These are phyloP conservation scores for Scopus umbretta DNA, from an alignment of 2,113 vertebrate genomes.

Conservation along the genomic window DNA sequence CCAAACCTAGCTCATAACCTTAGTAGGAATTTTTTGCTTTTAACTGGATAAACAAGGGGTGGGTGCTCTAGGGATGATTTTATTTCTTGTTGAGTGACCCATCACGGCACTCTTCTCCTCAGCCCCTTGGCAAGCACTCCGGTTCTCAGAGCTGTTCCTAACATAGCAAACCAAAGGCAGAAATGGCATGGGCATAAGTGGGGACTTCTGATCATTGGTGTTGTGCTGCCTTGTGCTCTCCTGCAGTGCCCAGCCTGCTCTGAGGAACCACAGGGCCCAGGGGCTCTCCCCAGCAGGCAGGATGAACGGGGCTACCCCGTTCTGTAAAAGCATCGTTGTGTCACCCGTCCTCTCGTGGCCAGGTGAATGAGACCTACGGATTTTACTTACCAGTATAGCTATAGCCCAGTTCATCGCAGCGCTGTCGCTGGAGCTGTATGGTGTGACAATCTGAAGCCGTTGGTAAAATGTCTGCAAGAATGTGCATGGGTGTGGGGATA, in stretches of 20 bases:
- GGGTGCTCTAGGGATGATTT: background rate
- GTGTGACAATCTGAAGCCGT: background rate
- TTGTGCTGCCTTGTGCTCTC: background rate
- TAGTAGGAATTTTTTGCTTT: background rate
- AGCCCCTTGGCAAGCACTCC: background rate
- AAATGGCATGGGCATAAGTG: accelerated
- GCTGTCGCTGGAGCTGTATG: background rate
- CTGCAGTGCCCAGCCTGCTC: background rate
- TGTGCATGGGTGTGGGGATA: background rate
- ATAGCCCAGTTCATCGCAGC: background rate
- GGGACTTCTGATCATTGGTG: background rate
- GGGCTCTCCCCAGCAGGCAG: background rate
- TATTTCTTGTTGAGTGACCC: background rate
- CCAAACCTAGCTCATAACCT: background rate
- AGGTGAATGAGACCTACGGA: background rate
- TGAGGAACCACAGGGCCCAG: background rate
- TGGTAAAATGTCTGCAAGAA: background rate
- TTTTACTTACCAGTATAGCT: background rate
- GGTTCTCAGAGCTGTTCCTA: background rate
- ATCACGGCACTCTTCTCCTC: background rate
- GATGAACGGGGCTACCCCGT: background rate
- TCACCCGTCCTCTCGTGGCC: background rate
- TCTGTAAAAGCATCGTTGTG: background rate
- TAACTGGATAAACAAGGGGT: background rate
- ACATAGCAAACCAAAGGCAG: background rate